Evolutionary conservation across 2,113 vertebrate genomes (phyloP), one percentile per base, ranked within the genome.

Genomic region (Natator depressus): DNA sequence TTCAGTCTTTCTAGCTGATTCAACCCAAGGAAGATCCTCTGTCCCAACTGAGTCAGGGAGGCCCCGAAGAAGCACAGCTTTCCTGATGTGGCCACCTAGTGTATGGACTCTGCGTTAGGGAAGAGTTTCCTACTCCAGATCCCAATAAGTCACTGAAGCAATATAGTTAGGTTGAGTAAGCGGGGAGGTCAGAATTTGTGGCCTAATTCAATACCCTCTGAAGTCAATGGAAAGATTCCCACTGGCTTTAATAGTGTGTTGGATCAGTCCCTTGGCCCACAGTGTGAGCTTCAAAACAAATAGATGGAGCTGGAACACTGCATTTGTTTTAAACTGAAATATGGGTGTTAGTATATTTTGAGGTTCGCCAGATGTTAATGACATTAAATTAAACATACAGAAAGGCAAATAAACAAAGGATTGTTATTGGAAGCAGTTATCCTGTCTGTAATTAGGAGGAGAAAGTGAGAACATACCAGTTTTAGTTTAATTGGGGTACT

Each of bases 321-420:
- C 42, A 59, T 84, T 91, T 91, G 75, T 91, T 93, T 91, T 87
- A 93, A 84, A 55, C 59, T 89, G 54, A 93, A 91, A 93, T 94
- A 93, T 24, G 88, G 27, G 85, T 55, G 1, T 95, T 96, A 94
- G 95, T 95, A 95, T 75, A 85, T 76, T 95, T 95, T 91, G 85
- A 94, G 80, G 85, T 96, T 96, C 89, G 91, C 82, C 95, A 84
- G 96, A 93, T 94, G 96, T 87, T 95, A 96, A 95, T 95, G 92
- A 91, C 82, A 96, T 96, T 96, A 94, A 97, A 85, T 85, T 76
- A 90, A 93, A 92, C 79, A 88, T 38, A 53, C 24, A 89, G 16
- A 55, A 92, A 96, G 83, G 90, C 78, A 91, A 88, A 94, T 92
- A 93, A 92, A 91, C 87, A 95, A 95, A 76, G 93, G 65, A 96